Conservation (phyloP, 2,888 invertebrate species). For the Ormyrus labotus region DNA sequence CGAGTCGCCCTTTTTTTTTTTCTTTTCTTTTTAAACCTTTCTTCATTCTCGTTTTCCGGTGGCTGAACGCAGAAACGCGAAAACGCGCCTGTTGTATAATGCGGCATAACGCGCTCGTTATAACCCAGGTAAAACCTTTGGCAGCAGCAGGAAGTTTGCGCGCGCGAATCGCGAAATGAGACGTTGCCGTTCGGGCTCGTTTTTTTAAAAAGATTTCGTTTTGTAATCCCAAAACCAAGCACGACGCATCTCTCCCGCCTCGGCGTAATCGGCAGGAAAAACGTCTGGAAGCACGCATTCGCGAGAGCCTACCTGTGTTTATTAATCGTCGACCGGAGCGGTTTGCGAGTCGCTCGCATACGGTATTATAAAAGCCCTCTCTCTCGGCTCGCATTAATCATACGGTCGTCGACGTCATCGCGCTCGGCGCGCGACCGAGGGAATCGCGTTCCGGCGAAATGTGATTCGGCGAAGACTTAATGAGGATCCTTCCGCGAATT, state of each 20-base stretch:
- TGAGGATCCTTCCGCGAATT: slow-evolving; percentile 53
- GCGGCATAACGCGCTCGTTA: neutral
- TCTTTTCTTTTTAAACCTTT: neutral
- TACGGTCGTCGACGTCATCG: slow-evolving; percentile 30
- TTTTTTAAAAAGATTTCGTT: too few species aligned
- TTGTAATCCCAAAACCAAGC: too few species aligned
- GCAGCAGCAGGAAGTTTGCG: too few species aligned
- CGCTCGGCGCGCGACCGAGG: slow-evolving; percentile 25
- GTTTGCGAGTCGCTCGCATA: slow-evolving; percentile 1
- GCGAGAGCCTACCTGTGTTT: neutral
- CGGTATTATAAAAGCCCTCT: neutral
- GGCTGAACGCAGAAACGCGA: slow-evolving; percentile 3
- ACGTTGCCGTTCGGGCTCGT: neutral
- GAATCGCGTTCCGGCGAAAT: slow-evolving; percentile 38
- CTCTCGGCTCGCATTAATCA: slow-evolving; percentile 32
- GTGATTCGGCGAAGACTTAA: slow-evolving; percentile 45
- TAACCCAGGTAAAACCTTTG: neutral
- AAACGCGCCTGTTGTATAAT: neutral
- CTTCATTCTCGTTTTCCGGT: slow-evolving; percentile 22
- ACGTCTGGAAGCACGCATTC: neutral
- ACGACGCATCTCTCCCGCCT: too few species aligned
- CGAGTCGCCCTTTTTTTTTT: neutral
- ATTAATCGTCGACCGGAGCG: neutral
- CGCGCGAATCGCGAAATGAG: too few species aligned
- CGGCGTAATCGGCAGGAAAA: neutral